Evolutionary conservation across 2,797 vertebrate species (phyloP).

Genomic region (Petrocephalus sullivani): DNA sequence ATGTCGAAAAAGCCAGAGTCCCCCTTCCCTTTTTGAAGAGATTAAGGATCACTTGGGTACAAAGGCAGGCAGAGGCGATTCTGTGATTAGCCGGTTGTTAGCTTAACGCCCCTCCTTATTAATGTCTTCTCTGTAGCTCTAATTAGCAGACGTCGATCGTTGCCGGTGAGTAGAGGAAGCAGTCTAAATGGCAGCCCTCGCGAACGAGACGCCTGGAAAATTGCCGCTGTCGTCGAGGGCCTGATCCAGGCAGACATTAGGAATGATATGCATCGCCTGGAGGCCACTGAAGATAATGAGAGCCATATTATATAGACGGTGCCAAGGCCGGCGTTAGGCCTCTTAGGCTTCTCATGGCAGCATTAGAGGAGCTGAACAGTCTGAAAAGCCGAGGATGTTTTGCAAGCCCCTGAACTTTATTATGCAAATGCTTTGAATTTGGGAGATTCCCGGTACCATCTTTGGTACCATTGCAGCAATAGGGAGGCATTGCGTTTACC

Average conservation of each 20-base stretch:
- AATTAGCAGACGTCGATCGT: constrained; percentile 41
- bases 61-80: constrained; percentile 39
- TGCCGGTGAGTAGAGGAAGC: constrained; percentile 23
- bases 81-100: constrained; percentile 32
- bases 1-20: neutral
- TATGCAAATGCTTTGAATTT: neutral
- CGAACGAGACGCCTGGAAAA: constrained; percentile 49
- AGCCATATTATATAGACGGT: constrained; percentile 64
- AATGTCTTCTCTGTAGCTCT: constrained; percentile 36
- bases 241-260: constrained; percentile 54
- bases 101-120: constrained; percentile 33
- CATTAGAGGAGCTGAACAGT: neutral
- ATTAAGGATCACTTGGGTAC: constrained; percentile 35
- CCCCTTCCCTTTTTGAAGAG: constrained; percentile 5
- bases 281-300: constrained; percentile 53
- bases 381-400: neutral
- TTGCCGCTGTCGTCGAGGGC: constrained; percentile 43
- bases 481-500: neutral
- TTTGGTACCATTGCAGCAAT: neutral
- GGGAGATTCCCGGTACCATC: neutral
- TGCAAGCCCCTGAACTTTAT: neutral
- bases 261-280: constrained; percentile 61
- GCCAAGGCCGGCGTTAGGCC: constrained; percentile 48
- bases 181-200: constrained; percentile 39
- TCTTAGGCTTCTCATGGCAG: constrained; percentile 17